Evolutionary conservation across 2,888 invertebrate species (phyloP).

Genomic region (Troides helena): DNA sequence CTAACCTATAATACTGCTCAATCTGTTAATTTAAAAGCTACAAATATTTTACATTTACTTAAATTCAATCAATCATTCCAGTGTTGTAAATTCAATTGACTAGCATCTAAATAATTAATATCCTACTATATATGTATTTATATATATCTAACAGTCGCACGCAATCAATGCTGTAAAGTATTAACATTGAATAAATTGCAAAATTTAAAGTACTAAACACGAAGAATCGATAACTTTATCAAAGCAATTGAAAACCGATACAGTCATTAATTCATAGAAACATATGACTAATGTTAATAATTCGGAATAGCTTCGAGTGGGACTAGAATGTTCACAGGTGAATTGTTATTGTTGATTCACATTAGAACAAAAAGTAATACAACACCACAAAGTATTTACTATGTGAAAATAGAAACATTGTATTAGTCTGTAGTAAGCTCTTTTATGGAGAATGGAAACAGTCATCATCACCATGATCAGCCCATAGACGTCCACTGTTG

Average conservation of each 20-base stretch:
- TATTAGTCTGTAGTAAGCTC: no score
- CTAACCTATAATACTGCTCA: slow-evolving; percentile 79
- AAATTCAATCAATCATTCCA: slow-evolving; percentile 61
- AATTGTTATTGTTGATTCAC: no score
- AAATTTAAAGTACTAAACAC: neutral
- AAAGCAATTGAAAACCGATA: neutral
- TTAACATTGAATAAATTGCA: neutral
- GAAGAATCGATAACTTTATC: slow-evolving; percentile 7
- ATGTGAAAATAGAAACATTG: no score
- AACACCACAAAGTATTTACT: no score
- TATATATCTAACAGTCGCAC: slow-evolving; percentile 22
- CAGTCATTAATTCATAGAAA: no score
- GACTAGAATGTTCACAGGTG: no score
- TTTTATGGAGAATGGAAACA: no score
- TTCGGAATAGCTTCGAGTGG: no score
- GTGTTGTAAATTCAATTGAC: slow-evolving; percentile 73
- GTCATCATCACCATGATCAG: no score
- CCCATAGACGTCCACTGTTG: no score
- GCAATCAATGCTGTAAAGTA: slow-evolving; percentile 16
- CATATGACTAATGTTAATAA: no score
- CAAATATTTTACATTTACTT: slow-evolving; percentile 58
- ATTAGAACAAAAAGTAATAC: no score
- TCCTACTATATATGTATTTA: slow-evolving; percentile 36
- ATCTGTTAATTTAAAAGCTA: slow-evolving; percentile 55
- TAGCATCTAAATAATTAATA: slow-evolving; percentile 71